Base-by-base conservation (phyloP, 2,888 invertebrate species). In the Patella depressa region DNA sequence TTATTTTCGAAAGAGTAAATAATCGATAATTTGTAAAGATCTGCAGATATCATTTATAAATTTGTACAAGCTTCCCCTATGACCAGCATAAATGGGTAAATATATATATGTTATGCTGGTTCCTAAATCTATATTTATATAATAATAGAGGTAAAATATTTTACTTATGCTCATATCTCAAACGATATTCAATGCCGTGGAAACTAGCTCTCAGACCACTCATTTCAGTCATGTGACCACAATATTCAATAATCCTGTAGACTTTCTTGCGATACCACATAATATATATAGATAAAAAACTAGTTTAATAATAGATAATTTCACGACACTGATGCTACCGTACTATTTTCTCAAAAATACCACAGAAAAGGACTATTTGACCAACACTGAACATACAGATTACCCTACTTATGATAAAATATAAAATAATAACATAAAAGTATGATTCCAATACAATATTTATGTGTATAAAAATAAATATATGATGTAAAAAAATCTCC, bases 1-100 rank as follows among this genome's bases (percentile, higher is more conserved):
- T 75, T 75, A 75, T 75, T 75, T 75, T 71, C 19, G 65, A 75
- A 75, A 75, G 75, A 75, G 75, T 75, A 75, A 71, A 75, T 75
- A 75, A 75, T 70, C 55, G 75, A 71, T 71, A 75, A 75, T 75
- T 75, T 71, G 70, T 75, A 34, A 74, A 75, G 71, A 75, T 75
- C 75, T 75, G 75, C 75, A 75, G 65, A 65, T 65, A 65, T 65
- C 65, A 24, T 65, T 65, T 65, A 65, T 65, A 65, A 59, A 65
- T 65, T 65, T 65, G 24, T 65, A 65, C 65, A 65, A 65, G 65
- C 65, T 65, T 65, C 65, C 65, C 65, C 65, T 24, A 65, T 65
- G 65, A 24, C 65, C 65, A 65, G 65, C 65, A 65, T 65, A 65
- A 24, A 65, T 65, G 19, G 65, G 19, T 65, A 65, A 65, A 65